Conservation (phyloP, 2,888 invertebrate species). For the Melanargia galathea region DNA sequence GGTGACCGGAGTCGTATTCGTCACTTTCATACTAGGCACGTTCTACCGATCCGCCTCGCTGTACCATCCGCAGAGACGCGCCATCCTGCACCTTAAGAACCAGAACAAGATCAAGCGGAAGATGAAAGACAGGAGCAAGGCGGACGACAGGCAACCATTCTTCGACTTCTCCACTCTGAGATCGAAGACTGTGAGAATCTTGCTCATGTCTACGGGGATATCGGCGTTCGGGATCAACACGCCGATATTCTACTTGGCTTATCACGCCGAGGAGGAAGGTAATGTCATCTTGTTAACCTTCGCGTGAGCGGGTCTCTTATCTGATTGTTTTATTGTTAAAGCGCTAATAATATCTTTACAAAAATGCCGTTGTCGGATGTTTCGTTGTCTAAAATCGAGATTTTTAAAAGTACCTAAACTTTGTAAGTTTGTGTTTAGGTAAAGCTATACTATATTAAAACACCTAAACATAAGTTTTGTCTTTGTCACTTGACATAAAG, state of each 20-base stretch:
- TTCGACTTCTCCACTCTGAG: slow-evolving; percentile 92
- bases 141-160: slow-evolving; percentile 91
- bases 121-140: slow-evolving; percentile 89
- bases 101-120: slow-evolving; percentile 88
- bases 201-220: slow-evolving; percentile 90
- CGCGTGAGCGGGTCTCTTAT: slow-evolving; percentile 10
- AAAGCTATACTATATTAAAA: no score
- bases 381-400: not conserved
- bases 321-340: slow-evolving; percentile 13
- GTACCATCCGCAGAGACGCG: slow-evolving; percentile 93
- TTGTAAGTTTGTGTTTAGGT: no score
- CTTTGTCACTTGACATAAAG: no score
- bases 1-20: slow-evolving; percentile 91
- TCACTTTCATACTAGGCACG: slow-evolving; percentile 92
- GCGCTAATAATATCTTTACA: not conserved
- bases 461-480: no score
- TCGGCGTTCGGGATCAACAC: slow-evolving; percentile 92
- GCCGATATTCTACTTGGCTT: slow-evolving; percentile 91
- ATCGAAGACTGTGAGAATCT: slow-evolving; percentile 91
- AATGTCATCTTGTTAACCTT: slow-evolving; percentile 35
- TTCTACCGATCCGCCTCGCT: slow-evolving; percentile 94
- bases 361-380: not conserved
- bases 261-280: slow-evolving; percentile 90
- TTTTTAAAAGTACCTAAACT: no score
- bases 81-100: slow-evolving; percentile 93